Conservation (phyloP, 2,888 invertebrate genomes). For the Rhamnusium bicolor region DNA sequence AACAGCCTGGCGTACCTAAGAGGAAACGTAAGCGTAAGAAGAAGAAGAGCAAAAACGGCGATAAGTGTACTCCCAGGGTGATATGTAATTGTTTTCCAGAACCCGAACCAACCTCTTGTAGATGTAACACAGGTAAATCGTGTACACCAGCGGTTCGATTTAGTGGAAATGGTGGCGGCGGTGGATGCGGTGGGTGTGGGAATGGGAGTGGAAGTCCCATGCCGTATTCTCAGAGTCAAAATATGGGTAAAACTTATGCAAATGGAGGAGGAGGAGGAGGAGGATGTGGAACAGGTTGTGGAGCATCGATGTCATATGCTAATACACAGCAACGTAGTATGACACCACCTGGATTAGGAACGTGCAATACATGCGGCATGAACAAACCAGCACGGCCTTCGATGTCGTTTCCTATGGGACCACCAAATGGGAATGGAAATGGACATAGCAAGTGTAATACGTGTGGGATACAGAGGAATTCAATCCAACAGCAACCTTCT, state of each 20-base stretch:
- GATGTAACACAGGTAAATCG: background rate
- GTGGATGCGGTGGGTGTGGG: background rate
- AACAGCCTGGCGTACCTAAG: no score
- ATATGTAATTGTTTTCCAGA: slow-evolving; percentile 6
- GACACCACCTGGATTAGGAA: background rate
- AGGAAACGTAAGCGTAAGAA: background rate
- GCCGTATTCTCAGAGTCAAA: background rate
- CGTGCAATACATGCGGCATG: background rate
- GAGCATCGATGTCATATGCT: background rate
- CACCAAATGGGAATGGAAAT: background rate
- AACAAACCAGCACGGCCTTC: background rate
- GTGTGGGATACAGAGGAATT: background rate
- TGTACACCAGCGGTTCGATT: background rate
- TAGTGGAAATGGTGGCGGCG: background rate
- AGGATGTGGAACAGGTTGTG: background rate
- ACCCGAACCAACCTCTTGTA: background rate
- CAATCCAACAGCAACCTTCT: background rate
- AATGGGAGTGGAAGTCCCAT: background rate
- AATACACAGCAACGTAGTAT: background rate
- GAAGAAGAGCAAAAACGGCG: no score
- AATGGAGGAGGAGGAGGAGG: background rate
- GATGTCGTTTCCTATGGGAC: background rate
- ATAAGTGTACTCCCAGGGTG: background rate
- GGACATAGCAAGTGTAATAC: background rate
- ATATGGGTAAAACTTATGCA: background rate